These are phyloP conservation scores for Glossosoma conforme DNA, from an alignment of 1,140 invertebrate genomes.

Conservation along the genomic window DNA sequence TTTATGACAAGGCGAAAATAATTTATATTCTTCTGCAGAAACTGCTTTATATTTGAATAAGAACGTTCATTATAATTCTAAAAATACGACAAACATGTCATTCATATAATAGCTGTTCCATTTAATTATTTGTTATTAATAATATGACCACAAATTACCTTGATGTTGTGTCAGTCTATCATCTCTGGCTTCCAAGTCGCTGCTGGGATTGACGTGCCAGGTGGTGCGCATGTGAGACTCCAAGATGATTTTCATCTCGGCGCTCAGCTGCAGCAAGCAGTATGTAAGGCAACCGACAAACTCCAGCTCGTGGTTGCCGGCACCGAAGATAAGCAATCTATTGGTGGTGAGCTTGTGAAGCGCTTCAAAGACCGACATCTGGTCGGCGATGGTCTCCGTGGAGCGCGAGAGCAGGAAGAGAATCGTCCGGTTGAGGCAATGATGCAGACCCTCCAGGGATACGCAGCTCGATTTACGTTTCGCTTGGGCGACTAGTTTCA, in stretches of 20 bases:
- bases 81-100: too few species aligned
- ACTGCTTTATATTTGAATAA: too few species aligned
- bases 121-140: too few species aligned
- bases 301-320: conserved; percentile 90
- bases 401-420: conserved; percentile 88
- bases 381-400: conserved; percentile 82
- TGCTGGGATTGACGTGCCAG: conserved; percentile 81
- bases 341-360: conserved; percentile 89
- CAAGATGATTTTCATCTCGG: conserved; percentile 81
- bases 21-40: too few species aligned
- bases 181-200: conserved; percentile 66
- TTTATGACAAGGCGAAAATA: too few species aligned
- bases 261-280: conserved; percentile 89
- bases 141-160: too few species aligned
- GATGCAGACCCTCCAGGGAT: conserved; percentile 81
- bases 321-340: conserved; percentile 83
- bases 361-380: conserved; percentile 88
- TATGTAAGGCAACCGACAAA: conserved; percentile 95
- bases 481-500: conserved; percentile 85
- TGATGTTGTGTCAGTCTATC: conserved; percentile 73
- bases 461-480: conserved; percentile 71
- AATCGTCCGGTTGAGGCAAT: conserved; percentile 90
- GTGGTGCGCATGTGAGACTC: conserved; percentile 76
- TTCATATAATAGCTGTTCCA: too few species aligned
- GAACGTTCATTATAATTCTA: too few species aligned